Evolutionary conservation across 2,888 invertebrate genomes (phyloP), one percentile per base, ranked within the genome.

Genomic region (Pandemis corylana): DNA sequence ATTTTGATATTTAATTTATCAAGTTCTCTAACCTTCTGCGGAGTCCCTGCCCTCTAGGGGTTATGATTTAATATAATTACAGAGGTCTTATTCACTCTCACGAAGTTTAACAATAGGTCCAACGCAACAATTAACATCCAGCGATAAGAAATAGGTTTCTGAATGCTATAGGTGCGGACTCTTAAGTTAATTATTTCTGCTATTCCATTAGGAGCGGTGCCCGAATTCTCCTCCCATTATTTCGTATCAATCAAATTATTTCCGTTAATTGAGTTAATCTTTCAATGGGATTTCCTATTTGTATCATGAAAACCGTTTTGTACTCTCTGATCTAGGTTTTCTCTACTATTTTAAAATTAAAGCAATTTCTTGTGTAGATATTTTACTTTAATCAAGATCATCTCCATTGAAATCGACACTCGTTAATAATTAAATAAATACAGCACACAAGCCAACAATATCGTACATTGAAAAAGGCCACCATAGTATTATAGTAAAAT

Each of bases 181-280:
- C 68, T 67, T 75, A 75, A 75, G 75, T 75, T 70, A 84, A 84
- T 85, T 85, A 83, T 84, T 86, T 85, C 84, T 80, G 83, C 76
- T 78, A 81, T 82, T 84, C 84, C 84, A 82, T 86, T 85, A 84
- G 80, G 71, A 77, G 75, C 75, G 80, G 73, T 78, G 78, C 79
- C 75, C 78, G 76, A 82, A 81, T 81, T 82, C 82, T 82, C 78
- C 76, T 78, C 80, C 84, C 83, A 85, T 87, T 87, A 84, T 84
- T 83, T 84, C 80, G 83, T 82, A 85, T 83, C 81, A 84, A 85
- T 83, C 83, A 81, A 83, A 83, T 84, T 83, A 82, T 82, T 80
- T 80, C 74, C 70, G 75, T 76, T 70, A 72, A 75, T 76, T 77
- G 63, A 71, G 71, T 76, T 77, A 69, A 72, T 73, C 68, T 62